These are phyloP conservation scores for Onychomys arenicola DNA, from an alignment of 2,797 vertebrate species.

Conservation along the genomic window DNA sequence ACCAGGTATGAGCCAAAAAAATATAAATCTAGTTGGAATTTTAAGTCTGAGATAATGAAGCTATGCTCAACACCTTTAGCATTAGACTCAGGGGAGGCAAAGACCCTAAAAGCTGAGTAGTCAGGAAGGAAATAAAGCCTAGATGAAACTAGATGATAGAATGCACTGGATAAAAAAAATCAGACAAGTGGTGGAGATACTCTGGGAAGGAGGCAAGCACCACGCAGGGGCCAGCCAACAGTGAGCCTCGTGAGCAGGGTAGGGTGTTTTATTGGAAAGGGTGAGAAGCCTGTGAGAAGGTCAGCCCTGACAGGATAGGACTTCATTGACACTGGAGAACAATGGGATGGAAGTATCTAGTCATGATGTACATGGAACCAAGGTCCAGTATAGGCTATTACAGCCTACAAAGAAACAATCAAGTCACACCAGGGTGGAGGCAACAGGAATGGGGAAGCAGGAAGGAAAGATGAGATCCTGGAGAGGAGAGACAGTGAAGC, in stretches of 20 bases:
- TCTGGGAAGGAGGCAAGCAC: not conserved
- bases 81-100: not conserved
- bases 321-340: not conserved
- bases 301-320: not conserved
- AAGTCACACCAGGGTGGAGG: not conserved
- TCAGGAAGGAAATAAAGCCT: not conserved
- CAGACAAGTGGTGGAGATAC: not conserved
- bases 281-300: not conserved
- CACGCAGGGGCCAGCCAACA: not conserved
- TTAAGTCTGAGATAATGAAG: not conserved
- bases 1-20: not conserved
- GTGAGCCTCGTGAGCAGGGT: not conserved
- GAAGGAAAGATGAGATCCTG: not conserved
- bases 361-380: fast-evolving
- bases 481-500: not conserved
- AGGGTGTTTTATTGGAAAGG: not conserved
- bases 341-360: not conserved
- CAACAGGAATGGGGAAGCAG: not conserved
- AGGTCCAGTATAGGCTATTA: not conserved
- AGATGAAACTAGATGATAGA: not conserved
- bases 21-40: not conserved
- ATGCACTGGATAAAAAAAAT: not conserved
- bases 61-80: not conserved
- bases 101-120: not conserved
- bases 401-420: not conserved